Percentiles rank a stretch among this genome's conserved stretches.
Conservation (phyloP, 2,888 invertebrate genomes). For the Xylophagus ater region DNA sequence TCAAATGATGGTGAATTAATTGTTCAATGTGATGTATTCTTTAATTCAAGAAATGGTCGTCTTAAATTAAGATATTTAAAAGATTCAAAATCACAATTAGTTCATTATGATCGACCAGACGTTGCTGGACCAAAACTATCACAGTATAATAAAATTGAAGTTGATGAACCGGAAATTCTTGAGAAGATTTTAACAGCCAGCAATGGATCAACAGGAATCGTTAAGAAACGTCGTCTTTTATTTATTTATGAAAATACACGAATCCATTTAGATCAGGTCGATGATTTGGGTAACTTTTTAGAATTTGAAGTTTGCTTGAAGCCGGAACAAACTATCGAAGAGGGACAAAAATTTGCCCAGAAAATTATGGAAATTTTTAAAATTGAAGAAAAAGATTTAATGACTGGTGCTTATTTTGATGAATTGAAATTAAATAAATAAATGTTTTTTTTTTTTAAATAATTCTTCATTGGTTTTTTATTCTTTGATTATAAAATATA, state of each 20-base stretch:
- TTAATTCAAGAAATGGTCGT: slow-evolving; percentile 29
- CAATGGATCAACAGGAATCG: slow-evolving; percentile 59
- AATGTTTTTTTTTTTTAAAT: too few species aligned
- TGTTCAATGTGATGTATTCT: slow-evolving; percentile 35
- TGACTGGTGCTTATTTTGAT: slow-evolving; percentile 50
- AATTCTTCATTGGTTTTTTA: too few species aligned
- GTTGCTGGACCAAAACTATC: slow-evolving; percentile 68
- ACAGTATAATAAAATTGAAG: slow-evolving; percentile 52
- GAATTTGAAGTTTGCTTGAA: slow-evolving; percentile 52
- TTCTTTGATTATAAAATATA: too few species aligned
- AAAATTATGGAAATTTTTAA: slow-evolving; percentile 43
- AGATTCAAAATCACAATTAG: slow-evolving; percentile 47
- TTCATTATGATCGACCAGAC: slow-evolving; percentile 72
- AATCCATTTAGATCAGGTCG: slow-evolving; percentile 79
- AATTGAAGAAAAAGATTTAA: slow-evolving; percentile 40
- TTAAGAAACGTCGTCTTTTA: slow-evolving; percentile 64
- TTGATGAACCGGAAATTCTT: slow-evolving; percentile 42
- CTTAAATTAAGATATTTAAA: slow-evolving; percentile 32
- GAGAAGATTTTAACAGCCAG: slow-evolving; percentile 45
- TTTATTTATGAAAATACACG: slow-evolving; percentile 71
- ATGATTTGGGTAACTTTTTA: slow-evolving; percentile 51
- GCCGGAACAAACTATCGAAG: slow-evolving; percentile 43
- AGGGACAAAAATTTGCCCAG: slow-evolving; percentile 46
- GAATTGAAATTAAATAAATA: too few species aligned
- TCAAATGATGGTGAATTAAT: slow-evolving; percentile 35